A percentile compares a stretch with the other conserved stretches of the same genome.
phyloP scores from a whole-genome alignment of 2,888 invertebrate species.

The Mactromeris polynyma region DNA sequence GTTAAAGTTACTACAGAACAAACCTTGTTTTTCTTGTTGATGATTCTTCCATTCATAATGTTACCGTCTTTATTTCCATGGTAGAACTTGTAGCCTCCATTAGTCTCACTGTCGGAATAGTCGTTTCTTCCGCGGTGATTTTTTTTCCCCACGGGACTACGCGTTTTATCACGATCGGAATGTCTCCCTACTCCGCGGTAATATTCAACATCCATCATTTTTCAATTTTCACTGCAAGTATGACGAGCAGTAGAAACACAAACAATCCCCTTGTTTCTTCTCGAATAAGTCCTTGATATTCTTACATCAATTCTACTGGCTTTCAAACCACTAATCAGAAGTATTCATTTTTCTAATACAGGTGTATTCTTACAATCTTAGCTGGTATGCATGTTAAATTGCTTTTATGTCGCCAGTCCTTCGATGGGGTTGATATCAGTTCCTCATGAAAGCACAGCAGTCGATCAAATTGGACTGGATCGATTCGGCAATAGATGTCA shows the following conservation, averaged over 20 bases:
- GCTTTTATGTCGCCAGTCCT: no score
- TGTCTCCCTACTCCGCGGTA: conserved; percentile 22
- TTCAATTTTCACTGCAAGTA: not conserved
- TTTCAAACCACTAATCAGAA: no score
- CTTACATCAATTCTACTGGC: no score
- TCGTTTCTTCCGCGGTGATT: not conserved
- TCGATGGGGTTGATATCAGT: no score
- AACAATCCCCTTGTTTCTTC: not conserved
- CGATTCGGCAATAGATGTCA: no score
- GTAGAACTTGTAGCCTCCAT: not conserved
- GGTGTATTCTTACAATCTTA: no score
- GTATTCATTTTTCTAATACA: no score
- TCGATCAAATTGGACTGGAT: no score
- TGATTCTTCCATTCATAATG: not conserved
- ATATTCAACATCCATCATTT: conserved; percentile 14
- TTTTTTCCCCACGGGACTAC: not conserved
- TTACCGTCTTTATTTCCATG: not conserved
- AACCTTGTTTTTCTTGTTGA: not conserved
- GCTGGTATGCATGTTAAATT: no score
- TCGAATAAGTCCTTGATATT: no score
- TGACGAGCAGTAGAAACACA: not conserved
- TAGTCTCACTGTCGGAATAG: not conserved
- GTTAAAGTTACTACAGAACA: not conserved
- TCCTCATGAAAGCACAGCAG: no score
- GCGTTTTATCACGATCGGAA: not conserved